These are phyloP conservation scores for Probosciger aterrimus DNA, from an alignment of 2,113 vertebrate species.

Conservation along the genomic window DNA sequence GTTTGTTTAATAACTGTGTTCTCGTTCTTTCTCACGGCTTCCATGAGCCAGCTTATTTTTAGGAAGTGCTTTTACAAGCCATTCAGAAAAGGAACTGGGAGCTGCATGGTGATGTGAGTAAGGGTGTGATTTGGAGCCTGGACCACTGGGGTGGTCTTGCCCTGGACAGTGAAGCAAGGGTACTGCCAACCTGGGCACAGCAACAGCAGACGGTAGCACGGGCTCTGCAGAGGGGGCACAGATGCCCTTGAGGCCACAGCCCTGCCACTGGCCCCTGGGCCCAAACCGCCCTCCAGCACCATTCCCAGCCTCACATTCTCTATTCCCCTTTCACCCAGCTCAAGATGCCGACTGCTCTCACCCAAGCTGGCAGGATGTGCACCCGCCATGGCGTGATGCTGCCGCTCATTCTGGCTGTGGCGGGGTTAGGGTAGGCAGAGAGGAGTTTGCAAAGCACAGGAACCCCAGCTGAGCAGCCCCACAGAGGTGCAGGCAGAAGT, in stretches of 20 bases:
- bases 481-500: not conserved
- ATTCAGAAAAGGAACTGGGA: not conserved
- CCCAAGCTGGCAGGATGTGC: not conserved
- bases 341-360: not conserved
- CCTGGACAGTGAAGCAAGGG: not conserved
- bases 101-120: not conserved
- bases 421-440: fast-evolving
- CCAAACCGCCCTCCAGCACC: not conserved
- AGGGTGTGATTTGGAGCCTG: not conserved
- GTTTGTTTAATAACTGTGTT: not conserved
- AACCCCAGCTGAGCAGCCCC: not conserved
- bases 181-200: not conserved
- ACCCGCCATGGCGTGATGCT: fast-evolving
- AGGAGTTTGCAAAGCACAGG: not conserved
- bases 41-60: not conserved
- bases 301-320: not conserved
- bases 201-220: fast-evolving
- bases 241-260: fast-evolving
- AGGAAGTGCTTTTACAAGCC: not conserved
- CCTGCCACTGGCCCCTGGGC: fast-evolving
- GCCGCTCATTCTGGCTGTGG: fast-evolving
- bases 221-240: not conserved
- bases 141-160: not conserved
- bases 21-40: not conserved
- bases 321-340: fast-evolving